These are phyloP conservation scores for Meles meles DNA, from an alignment of 2,113 vertebrate genomes.

Conservation along the genomic window DNA sequence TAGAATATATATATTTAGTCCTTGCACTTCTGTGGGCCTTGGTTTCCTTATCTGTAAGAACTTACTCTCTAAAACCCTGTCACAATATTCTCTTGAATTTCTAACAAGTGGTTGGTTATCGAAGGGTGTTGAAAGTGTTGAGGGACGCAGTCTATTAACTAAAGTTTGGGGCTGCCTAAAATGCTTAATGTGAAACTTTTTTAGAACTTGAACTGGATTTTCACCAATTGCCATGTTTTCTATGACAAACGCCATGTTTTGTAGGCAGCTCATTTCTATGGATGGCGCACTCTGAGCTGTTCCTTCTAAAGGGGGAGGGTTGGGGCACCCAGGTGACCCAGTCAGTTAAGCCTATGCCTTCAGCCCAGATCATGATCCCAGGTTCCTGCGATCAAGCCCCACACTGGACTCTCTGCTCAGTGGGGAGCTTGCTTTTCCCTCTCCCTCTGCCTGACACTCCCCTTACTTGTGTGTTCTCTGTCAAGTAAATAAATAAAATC, in stretches of 20 bases:
- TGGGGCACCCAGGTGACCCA: not conserved
- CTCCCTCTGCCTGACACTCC: too few relatives aligned
- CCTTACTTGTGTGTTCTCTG: too few relatives aligned
- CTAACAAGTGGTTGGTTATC: not conserved
- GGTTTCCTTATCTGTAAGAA: not conserved
- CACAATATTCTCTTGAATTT: not conserved
- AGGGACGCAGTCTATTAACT: not conserved
- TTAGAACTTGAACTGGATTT: not conserved
- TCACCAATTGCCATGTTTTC: not conserved
- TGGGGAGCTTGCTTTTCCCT: not conserved
- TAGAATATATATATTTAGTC: not conserved
- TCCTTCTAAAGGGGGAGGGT: not conserved
- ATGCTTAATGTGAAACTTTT: not conserved
- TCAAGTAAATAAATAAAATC: too few relatives aligned
- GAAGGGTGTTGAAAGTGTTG: not conserved
- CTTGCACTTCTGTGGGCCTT: not conserved
- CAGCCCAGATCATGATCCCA: not conserved
- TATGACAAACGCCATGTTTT: not conserved
- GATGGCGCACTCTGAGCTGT: not conserved
- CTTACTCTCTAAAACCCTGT: not conserved
- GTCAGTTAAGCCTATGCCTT: not conserved
- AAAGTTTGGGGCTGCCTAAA: not conserved
- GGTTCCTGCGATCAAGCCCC: not conserved
- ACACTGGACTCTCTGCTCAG: not conserved
- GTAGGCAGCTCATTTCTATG: not conserved